A percentile compares a stretch with the other conserved stretches of the same genome.
Conservation (phyloP, 2,888 invertebrate genomes). For the Cryptocheilus praepositus region DNA sequence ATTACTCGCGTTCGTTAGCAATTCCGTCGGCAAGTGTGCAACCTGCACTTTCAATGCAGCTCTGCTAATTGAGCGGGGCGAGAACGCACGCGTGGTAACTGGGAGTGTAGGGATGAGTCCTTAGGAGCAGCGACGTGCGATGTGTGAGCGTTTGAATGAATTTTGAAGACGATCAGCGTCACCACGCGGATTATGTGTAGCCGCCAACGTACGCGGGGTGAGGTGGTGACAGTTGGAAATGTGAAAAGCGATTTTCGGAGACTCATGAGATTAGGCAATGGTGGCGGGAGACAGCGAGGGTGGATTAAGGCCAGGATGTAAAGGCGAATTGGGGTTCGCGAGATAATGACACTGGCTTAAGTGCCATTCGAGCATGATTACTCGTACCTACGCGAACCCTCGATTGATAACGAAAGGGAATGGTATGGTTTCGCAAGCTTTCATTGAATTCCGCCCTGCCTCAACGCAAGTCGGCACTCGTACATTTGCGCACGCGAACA, state of each 20-base stretch:
- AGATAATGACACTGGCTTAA: conserved; percentile 60
- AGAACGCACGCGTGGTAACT: too few relatives aligned
- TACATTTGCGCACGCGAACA: too few relatives aligned
- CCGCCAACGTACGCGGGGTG: too few relatives aligned
- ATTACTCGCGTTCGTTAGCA: conserved; percentile 3
- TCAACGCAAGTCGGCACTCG: too few relatives aligned
- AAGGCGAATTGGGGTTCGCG: conserved; percentile 52
- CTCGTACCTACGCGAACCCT: conserved; percentile 21
- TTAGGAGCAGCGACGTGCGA: too few relatives aligned
- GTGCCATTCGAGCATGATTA: conserved; percentile 37
- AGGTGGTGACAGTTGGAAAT: too few relatives aligned
- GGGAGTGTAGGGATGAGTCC: too few relatives aligned
- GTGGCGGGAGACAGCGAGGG: not conserved
- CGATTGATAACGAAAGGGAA: conserved; percentile 3
- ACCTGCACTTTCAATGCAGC: not conserved
- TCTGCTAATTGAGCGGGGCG: too few relatives aligned
- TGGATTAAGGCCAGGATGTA: conserved; percentile 30
- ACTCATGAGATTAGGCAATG: conserved; percentile 1
- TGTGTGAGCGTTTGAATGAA: too few relatives aligned
- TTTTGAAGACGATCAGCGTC: too few relatives aligned
- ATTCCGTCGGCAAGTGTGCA: not conserved
- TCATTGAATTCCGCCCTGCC: not conserved
- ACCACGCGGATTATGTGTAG: too few relatives aligned
- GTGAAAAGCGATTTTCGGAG: conserved; percentile 1
- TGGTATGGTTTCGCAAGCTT: too few relatives aligned